A percentile compares a stretch with the other conserved stretches of the same genome.
phyloP scores from a whole-genome alignment of 2,888 invertebrate species.

The Euphydryas editha region DNA sequence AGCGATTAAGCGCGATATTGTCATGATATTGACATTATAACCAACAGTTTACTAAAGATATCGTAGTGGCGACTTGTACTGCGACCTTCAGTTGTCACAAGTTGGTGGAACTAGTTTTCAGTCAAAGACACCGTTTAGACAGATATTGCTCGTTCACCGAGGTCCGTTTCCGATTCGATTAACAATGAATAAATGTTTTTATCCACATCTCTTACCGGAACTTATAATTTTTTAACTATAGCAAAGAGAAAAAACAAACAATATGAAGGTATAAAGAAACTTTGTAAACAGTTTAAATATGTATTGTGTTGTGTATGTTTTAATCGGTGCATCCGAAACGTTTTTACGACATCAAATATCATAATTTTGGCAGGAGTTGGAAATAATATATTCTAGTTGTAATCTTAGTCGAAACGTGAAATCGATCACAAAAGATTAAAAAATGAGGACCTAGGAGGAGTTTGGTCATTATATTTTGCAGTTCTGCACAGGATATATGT shows the following conservation, averaged over 20 bases:
- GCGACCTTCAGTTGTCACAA: constrained; percentile 42
- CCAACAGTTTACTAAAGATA: constrained; percentile 18
- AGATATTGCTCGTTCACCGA: constrained; percentile 19
- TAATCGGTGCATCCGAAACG: no score
- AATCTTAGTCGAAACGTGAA: no score
- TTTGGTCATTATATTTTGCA: no score
- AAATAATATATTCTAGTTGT: no score
- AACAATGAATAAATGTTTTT: constrained; percentile 2
- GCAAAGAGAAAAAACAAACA: not conserved
- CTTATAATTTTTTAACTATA: not conserved
- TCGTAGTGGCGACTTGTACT: constrained; percentile 13
- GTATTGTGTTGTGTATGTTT: no score
- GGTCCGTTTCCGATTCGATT: constrained; percentile 13
- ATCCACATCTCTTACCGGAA: not conserved
- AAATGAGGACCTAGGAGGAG: no score
- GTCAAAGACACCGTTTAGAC: constrained; percentile 13
- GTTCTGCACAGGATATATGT: not conserved
- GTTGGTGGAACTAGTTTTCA: constrained; percentile 38
- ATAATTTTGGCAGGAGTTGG: no score
- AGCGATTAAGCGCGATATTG: constrained; percentile 13
- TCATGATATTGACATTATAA: constrained; percentile 9
- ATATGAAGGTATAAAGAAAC: not conserved
- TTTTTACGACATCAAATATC: no score
- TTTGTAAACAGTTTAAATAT: no score
- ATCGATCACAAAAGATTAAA: no score